Evolutionary conservation across 1,140 invertebrate genomes (phyloP), one percentile per base, ranked within the genome.

Genomic region (Drosophila bipectinata): DNA sequence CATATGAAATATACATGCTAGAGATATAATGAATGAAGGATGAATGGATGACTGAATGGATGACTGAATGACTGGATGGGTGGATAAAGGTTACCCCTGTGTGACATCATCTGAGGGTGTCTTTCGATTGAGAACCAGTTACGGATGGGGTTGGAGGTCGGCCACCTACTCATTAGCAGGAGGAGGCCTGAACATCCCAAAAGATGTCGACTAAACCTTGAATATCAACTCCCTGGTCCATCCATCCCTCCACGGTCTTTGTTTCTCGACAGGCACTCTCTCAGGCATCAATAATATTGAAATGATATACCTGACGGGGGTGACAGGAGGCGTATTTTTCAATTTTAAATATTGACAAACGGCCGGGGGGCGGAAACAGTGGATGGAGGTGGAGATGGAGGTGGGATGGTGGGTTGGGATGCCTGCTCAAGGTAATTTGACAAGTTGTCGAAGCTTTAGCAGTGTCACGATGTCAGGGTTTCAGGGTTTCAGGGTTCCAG

Each of bases 281-380:
- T 82, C 60, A 51, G 58, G 77, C 79, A 77, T 82, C 79, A 87
- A 87, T 85, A 79, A 85, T 85, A 85, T 85, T 85, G 82, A 85
- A 87, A 85, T 82, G 78, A 85, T 82, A 77, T 68, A 81, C 61
- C 66, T 57, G 60, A 45, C 45, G 12, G 32, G 39, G 52, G 5
- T 8, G 7, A 8, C 30, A 28, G 39, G 30, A 12, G 14, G 9
- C 37, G 69, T 78, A 85, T 87, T 87, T 87, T 87, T 87, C 82
- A 87, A 87, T 87, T 87, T 87, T 87, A 87, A 87, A 87, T 87
- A 87, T 87, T 87, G 82, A 87, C 83, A 85, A 87, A 57, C 62
- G 51, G 39, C 24, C 44, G 10, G 9, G 30, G 28, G 26, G 21
- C 21, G 32, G 32, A 3, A 34, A 18, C 18, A 34, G 14, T 10